These are phyloP conservation scores for Caenorhabditis angaria DNA, from an alignment of 2,888 invertebrate genomes.

Conservation along the genomic window DNA sequence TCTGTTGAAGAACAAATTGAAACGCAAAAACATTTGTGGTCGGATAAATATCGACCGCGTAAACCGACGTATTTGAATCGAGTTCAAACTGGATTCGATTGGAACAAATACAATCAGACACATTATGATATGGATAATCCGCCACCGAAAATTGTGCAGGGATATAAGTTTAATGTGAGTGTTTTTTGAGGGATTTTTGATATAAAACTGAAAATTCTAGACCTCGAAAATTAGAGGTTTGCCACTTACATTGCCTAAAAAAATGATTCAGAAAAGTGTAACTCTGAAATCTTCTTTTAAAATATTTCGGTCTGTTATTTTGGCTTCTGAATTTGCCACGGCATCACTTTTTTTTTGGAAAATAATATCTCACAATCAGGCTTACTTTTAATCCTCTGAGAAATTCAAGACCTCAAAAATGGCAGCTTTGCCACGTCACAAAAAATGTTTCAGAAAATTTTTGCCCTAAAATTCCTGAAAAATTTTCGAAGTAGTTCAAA, in stretches of 20 bases:
- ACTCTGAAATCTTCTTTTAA: not conserved
- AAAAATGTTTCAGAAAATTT: not conserved
- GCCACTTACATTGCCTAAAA: not conserved
- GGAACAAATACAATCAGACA: conserved; percentile 99
- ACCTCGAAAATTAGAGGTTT: not conserved
- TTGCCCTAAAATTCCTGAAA: not conserved
- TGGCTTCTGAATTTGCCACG: no score
- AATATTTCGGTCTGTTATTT: not conserved
- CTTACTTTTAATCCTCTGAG: no score
- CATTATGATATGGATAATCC: conserved; percentile 99
- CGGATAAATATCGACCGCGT: conserved; percentile 95
- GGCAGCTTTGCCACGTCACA: no score
- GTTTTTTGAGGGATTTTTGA: not conserved
- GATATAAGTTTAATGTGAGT: conserved; percentile 92
- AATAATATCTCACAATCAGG: no score
- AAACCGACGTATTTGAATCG: conserved; percentile 97
- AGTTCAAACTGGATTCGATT: conserved; percentile 88
- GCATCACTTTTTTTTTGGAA: no score
- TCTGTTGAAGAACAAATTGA: conserved; percentile 78
- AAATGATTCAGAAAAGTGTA: not conserved
- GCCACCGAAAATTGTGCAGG: conserved; percentile 99
- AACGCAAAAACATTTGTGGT: conserved; percentile 84
- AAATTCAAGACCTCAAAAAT: no score
- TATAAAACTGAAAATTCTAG: not conserved
- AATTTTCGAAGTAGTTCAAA: not conserved